Evolutionary conservation across 2,113 vertebrate species (phyloP), one percentile per base, ranked within the genome.

Genomic region (Daphoenositta chrysoptera): DNA sequence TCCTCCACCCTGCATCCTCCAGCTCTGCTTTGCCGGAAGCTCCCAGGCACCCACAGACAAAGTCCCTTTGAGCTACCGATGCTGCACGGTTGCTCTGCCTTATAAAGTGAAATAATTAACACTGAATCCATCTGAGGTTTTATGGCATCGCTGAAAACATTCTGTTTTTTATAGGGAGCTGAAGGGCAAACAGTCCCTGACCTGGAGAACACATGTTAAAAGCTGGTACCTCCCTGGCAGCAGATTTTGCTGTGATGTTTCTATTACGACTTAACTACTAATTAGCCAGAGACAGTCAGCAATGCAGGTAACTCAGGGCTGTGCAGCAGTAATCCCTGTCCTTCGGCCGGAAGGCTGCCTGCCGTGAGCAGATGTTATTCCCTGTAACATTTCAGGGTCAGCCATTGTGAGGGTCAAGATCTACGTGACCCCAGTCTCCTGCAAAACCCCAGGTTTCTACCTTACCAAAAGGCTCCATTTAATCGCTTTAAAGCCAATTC

Each of bases 181-280:
- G 90, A 90, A 95, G 86, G 95, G 94, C 90, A 94, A 96, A 94
- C 87, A 87, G 86, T 89, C 91, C 78, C 90, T 92, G 81, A 93
- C 94, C 87, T 94, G 91, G 89, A 94, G 51, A 92, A 40, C 73
- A 37, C 71, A 9, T 19, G 33, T 77, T 77, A 94, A 71, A 82
- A 71, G 47, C 84, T 91, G 76, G 33, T 71, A 61, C 78, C 51
- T 94, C 70, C 76, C 85, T 83, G 69, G 65, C 76, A 95, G 83
- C 22, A 17, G 57, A 45, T 92, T 90, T 88, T 72, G 45, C 84
- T 57, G 64, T 83, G 88, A 90, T 93, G 79, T 94, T 94, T 97
- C 93, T 87, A 28, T 92, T 92, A 84, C 0, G 1, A 64, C 51
- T 70, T 57, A 90, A 44, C 87, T 83, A 44, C 51, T 92, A 89